Evolutionary conservation across 2,113 vertebrate genomes (phyloP), one percentile per base, ranked within the genome.

Genomic region (Limanda limanda): DNA sequence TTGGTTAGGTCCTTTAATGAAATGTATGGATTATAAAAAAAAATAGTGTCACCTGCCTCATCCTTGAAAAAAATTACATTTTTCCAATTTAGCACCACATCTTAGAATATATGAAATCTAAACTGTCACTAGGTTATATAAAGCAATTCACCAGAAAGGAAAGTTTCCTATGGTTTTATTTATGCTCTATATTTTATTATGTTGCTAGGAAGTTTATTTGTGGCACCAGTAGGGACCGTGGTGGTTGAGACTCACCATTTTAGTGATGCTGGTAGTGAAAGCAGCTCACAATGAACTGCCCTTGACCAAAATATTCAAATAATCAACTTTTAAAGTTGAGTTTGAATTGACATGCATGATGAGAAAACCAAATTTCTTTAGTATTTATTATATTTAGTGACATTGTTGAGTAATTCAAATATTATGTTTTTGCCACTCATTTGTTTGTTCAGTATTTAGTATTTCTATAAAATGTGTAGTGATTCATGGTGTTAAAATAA

Each of bases 361-460:
- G 45, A 18, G 45, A 48, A 48, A 1, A 48, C 5, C 4, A 5
- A 12, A 42, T 1, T 48, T 18, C 17, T 84, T 59, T 51, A 20
- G 68, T 72, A 60, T 85, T 76, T 48, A 10, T 42, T 54, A 17
- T 86, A 78, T 88, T 86, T 85, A 79, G 84, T 89, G 61, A 62
- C 51, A 58, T 68, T 23, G 63, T 64, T 67, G 27, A 71, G 57
- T 72, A 12, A 65, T 31, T 1, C 1, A 31, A 31, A 31, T 31
- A 31, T 31, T 31, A 55, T 88, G 75, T 82, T 86, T 82, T 77
- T 73, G 54, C 24, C 67, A 79, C 56, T 59, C 67, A 61, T 79
- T 74, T 86, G 68, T 81, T 70, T 81, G 85, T 84, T 81, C 37
- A 45, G 63, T 84, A 69, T 81, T 84, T 76, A 66, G 68, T 60